Evolutionary conservation across 2,888 invertebrate genomes (phyloP).

Genomic region (Sphaeridia pumilis): DNA sequence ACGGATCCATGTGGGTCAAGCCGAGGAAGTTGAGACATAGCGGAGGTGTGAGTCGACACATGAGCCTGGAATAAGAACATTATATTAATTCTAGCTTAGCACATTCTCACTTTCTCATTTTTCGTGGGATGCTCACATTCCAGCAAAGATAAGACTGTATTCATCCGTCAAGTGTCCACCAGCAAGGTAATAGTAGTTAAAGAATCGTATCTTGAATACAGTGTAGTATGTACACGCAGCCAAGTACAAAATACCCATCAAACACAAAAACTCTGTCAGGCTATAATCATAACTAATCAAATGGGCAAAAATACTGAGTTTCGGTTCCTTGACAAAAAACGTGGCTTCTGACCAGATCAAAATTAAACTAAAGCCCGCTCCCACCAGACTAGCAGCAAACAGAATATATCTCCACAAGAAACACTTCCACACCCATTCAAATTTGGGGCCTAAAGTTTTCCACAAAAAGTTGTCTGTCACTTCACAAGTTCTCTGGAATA

Average conservation of each 20-base stretch:
- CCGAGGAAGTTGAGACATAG: conserved; percentile 97
- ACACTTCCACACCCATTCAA: conserved; percentile 98
- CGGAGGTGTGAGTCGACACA: conserved; percentile 92
- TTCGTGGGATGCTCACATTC: conserved; percentile 58
- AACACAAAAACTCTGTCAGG: conserved; percentile 87
- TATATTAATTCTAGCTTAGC: background rate
- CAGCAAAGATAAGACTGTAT: conserved; percentile 95
- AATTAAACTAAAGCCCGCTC: conserved; percentile 67
- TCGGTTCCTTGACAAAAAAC: conserved; percentile 85
- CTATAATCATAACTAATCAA: conserved; percentile 88
- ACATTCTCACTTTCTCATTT: too few species aligned
- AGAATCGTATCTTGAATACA: conserved; percentile 84
- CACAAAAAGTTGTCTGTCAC: conserved; percentile 2
- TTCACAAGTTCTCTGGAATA: conserved; percentile 45
- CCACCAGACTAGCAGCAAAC: conserved; percentile 57
- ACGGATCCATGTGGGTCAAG: conserved; percentile 95
- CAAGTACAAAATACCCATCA: conserved; percentile 81
- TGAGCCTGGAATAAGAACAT: conserved; percentile 45
- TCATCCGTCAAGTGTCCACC: conserved; percentile 98
- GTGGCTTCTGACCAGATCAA: conserved; percentile 99
- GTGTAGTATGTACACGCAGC: conserved; percentile 98
- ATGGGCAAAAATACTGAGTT: conserved; percentile 91
- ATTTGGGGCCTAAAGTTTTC: conserved; percentile 5
- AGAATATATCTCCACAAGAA: conserved; percentile 62
- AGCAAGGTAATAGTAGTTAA: conserved; percentile 94